A percentile compares a stretch with the other conserved stretches of the same genome.
phyloP scores from a whole-genome alignment of 2,888 invertebrate genomes.

The Synanthedon myopaeformis region DNA sequence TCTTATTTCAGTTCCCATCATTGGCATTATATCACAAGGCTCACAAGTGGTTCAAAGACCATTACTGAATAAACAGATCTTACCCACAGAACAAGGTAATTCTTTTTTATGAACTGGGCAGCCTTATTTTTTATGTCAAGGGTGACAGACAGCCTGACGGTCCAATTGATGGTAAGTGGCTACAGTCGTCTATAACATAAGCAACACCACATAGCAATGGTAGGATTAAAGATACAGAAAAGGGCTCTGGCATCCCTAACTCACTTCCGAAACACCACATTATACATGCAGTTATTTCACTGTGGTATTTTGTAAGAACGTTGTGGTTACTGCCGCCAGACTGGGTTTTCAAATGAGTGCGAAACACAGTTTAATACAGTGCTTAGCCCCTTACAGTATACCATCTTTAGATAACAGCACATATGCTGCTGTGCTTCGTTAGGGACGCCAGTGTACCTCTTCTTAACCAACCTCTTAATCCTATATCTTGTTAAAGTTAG shows the following conservation, averaged over 20 bases:
- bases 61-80: conserved; percentile 55
- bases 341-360: background rate
- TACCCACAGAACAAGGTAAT: conserved; percentile 60
- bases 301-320: background rate
- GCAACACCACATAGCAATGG: background rate
- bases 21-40: conserved; percentile 58
- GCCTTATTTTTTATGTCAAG: too few relatives aligned
- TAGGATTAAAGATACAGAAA: background rate
- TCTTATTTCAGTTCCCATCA: conserved; percentile 42
- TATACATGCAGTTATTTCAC: background rate
- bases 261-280: background rate
- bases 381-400: background rate
- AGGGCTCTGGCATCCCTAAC: background rate
- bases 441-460: too few relatives aligned
- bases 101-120: background rate
- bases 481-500: too few relatives aligned
- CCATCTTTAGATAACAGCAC: too few relatives aligned
- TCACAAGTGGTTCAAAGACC: conserved; percentile 64
- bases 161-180: too few relatives aligned
- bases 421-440: too few relatives aligned
- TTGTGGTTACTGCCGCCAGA: background rate
- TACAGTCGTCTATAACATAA: too few relatives aligned
- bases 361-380: background rate
- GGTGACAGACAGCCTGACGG: too few relatives aligned
- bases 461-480: too few relatives aligned